Evolutionary conservation across 2,888 invertebrate species (phyloP).

Genomic region (Acrocera orbiculus): DNA sequence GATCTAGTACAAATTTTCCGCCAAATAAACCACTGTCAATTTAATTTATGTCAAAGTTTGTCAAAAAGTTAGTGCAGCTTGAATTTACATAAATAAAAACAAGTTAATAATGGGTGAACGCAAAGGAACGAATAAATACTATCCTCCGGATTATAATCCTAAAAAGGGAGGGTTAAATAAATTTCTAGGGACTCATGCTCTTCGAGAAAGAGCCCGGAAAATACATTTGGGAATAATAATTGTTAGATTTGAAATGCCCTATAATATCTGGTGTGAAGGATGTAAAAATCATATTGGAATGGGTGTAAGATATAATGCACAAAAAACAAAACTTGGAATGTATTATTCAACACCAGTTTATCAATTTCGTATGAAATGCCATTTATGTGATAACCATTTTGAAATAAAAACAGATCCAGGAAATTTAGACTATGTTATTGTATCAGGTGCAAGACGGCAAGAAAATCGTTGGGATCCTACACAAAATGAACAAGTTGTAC

Average conservation of each 20-base stretch:
- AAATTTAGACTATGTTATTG: slow-evolving; percentile 90
- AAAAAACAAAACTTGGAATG: slow-evolving; percentile 88
- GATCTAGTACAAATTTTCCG: no score
- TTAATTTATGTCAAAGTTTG: no score
- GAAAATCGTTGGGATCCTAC: slow-evolving; percentile 97
- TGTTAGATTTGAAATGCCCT: slow-evolving; percentile 94
- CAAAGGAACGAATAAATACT: slow-evolving; percentile 94
- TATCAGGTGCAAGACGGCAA: slow-evolving; percentile 87
- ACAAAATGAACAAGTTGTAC: slow-evolving; percentile 84
- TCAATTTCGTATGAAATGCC: slow-evolving; percentile 98
- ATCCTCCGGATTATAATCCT: slow-evolving; percentile 98
- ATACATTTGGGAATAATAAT: slow-evolving; percentile 74
- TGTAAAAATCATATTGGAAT: slow-evolving; percentile 97
- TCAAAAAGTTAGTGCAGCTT: no score
- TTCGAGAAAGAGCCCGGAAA: slow-evolving; percentile 91
- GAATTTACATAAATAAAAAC: no score
- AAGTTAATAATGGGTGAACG: slow-evolving; percentile 75
- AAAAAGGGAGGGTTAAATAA: slow-evolving; percentile 86
- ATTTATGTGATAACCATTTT: slow-evolving; percentile 88
- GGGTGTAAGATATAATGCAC: slow-evolving; percentile 95
- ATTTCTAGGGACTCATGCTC: slow-evolving; percentile 84
- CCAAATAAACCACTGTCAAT: no score
- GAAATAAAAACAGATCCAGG: slow-evolving; percentile 97
- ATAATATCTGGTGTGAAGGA: slow-evolving; percentile 98
- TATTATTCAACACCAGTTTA: slow-evolving; percentile 96